Base-by-base conservation (phyloP, 2,113 vertebrate species). In the Atlantisia rogersi region DNA sequence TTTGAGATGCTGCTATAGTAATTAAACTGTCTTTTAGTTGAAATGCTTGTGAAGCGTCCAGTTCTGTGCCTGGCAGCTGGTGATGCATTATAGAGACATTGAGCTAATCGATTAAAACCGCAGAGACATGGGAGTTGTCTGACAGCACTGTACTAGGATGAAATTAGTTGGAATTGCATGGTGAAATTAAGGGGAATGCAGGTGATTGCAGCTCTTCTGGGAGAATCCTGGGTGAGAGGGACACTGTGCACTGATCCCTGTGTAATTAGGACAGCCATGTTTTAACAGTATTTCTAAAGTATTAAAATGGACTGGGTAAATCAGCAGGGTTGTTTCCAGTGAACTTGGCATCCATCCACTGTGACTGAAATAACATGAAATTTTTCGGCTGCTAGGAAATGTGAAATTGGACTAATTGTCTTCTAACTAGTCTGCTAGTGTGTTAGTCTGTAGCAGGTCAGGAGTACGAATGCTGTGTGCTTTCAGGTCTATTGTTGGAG, bases 41-140 rank as follows among this genome's bases (percentile, higher is more conserved):
- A 98, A 98, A 98, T 98, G 98, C 98, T 98, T 98, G 97, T 82
- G 88, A 97, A 98, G 98, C 97, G 95, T 98, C 98, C 98, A 98
- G 98, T 98, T 98, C 97, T 98, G 97, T 98, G 98, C 98, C 98
- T 98, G 98, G 98, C 98, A 99, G 98, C 98, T 98, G 98, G 98
- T 98, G 98, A 98, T 99, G 98, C 98, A 98, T 99, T 99, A 99
- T 99, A 99, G 98, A 98, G 98, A 99, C 98, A 98, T 98, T 98
- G 98, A 98, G 98, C 98, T 99, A 99, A 99, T 99, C 98, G 98
- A 99, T 99, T 99, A 99, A 98, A 99, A 98, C 98, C 98, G 96
- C 97, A 98, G 98, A 98, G 98, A 98, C 98, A 98, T 98, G 98
- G 98, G 98, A 99, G 98, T 99, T 99, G 98, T 99, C 98, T 99